Evolutionary conservation across 2,797 vertebrate genomes (phyloP).

Genomic region (Phalloptychus januarius): DNA sequence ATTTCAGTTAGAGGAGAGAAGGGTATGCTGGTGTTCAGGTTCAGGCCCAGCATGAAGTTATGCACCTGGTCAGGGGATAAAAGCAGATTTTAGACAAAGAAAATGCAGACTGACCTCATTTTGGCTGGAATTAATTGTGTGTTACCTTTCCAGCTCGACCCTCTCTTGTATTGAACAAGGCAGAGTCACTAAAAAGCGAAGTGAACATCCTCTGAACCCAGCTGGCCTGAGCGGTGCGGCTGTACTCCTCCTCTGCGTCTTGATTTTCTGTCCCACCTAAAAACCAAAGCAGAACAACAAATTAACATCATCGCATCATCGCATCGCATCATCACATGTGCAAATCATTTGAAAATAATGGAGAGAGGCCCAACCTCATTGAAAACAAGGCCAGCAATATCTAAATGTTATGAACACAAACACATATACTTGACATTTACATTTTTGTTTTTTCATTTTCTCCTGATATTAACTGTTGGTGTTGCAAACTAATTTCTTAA

Average conservation of each 20-base stretch:
- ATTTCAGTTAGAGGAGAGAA: conserved; percentile 82
- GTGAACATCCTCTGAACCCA: conserved; percentile 96
- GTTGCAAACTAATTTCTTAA: neutral
- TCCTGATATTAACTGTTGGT: no score
- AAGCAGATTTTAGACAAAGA: neutral
- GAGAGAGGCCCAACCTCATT: no score
- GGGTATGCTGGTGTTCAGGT: conserved; percentile 89
- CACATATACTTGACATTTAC: neutral
- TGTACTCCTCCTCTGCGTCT: conserved; percentile 80
- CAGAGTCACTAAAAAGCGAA: conserved; percentile 88
- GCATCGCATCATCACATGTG: no score
- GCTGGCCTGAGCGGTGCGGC: conserved; percentile 86
- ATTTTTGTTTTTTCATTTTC: neutral
- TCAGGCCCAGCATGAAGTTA: conserved; percentile 98
- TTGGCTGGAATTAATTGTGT: no score
- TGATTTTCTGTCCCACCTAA: conserved; percentile 84
- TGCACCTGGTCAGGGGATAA: conserved; percentile 79
- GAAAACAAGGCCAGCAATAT: neutral
- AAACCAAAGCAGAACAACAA: conserved; percentile 5
- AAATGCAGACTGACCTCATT: no score
- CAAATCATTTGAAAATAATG: no score
- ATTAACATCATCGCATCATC: no score
- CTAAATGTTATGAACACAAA: neutral
- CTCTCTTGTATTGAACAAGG: conserved; percentile 94
- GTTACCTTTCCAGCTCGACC: conserved; percentile 95